Base-by-base conservation (phyloP, 2,888 invertebrate species). In the Gymnoscelis rufifasciata region DNA sequence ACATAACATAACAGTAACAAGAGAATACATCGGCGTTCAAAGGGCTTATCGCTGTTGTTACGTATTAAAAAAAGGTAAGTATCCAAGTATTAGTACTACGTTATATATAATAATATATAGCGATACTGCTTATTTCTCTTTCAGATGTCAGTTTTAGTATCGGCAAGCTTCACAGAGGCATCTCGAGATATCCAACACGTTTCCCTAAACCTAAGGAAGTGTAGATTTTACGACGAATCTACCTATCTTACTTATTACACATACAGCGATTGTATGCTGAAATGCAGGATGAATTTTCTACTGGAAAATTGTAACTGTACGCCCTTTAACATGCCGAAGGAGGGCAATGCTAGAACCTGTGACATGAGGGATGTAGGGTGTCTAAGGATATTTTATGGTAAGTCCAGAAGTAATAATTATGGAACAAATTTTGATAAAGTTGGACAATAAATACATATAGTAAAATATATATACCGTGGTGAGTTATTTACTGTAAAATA, bases 151-250 rank as follows among this genome's bases (percentile, higher is more conserved):
- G 86, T 86, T 10, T 54, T 72, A 59, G 83, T 87, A 26, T 68
- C 76, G 19, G 82, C 87, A 5, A 83, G 76, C 45, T 79, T 83
- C 47, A 88, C 86, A 7, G 78, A 80, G 55, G 88, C 88, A 0
- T 83, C 86, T 0, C 68, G 83, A 7, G 87, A 86, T 49, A 88
- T 89, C 41, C 77, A 86, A 45, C 82, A 86, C 46, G 74, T 89
- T 1, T 64, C 81, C 0, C 67, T 80, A 10, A 65, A 70, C 3
- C 57, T 79, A 1, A 81, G 92, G 2, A 81, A 89, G 24, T 92
- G 92, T 54, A 78, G 90, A 42, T 92, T 92, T 57, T 70, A 83
- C 39, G 82, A 89, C 44, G 92, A 92, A 60, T 81, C 83, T 0
- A 51, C 73, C 0, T 79, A 80, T 36, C 64, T 86, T 5, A 69